Percentiles rank a stretch among this genome's conserved stretches.
phyloP scores from a whole-genome alignment of 2,113 vertebrate species.

The Pachypanchax playfairii region DNA sequence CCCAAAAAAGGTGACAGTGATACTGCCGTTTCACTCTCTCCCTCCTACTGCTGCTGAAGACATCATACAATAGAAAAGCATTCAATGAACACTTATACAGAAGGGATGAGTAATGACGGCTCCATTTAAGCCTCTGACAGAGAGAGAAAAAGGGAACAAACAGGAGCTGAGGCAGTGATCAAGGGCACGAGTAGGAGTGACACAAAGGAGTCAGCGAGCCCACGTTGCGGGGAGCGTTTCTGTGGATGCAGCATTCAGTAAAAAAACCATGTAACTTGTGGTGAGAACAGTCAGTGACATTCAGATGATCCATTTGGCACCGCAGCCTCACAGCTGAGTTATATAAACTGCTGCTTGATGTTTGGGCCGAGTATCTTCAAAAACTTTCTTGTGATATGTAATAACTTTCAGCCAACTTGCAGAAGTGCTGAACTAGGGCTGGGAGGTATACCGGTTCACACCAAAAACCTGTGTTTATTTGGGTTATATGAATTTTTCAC shows the following conservation, averaged over 20 bases:
- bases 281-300: conserved; percentile 2
- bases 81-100: not conserved
- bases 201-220: conserved; percentile 42
- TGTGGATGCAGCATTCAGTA: not conserved
- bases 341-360: not conserved
- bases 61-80: not conserved
- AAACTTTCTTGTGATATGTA: not conserved
- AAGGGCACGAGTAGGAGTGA: conserved; percentile 59
- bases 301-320: not conserved
- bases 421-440: no score
- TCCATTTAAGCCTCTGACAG: conserved; percentile 19
- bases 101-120: conserved; percentile 37
- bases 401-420: no score
- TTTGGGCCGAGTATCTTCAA: not conserved
- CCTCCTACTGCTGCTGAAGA: not conserved
- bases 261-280: not conserved
- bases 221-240: conserved; percentile 7
- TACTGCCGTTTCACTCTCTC: not conserved
- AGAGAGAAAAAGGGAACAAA: conserved; percentile 28
- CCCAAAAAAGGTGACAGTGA: conserved; percentile 17
- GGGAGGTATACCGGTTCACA: no score
- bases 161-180: conserved; percentile 25
- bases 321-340: not conserved
- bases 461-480: no score
- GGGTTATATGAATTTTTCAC: no score